phyloP scores from a whole-genome alignment of 1,140 invertebrate species.

The Archegozetes longisetosus region DNA sequence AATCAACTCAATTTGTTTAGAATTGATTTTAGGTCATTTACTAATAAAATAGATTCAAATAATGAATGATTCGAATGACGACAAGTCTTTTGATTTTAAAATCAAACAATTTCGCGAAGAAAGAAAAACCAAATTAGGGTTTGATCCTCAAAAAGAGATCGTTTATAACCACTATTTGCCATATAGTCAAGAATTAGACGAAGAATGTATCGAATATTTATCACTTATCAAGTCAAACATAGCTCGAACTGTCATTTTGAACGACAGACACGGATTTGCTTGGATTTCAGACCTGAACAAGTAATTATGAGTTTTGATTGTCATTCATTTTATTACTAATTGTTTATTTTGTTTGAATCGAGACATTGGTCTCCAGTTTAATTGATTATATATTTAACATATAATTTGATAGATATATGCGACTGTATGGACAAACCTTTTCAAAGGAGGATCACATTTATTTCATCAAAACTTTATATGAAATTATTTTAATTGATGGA shows the following conservation, averaged over 20 bases:
- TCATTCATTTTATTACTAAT: neutral
- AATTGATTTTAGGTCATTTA: too few relatives aligned
- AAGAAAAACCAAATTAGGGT: neutral
- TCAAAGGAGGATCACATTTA: constrained; percentile 73
- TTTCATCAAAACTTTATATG: constrained; percentile 67
- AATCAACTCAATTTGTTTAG: too few relatives aligned
- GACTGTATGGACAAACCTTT: constrained; percentile 68
- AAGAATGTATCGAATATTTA: constrained; percentile 7
- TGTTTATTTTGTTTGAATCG: neutral
- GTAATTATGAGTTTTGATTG: neutral
- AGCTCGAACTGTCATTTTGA: neutral
- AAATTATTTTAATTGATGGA: constrained; percentile 54
- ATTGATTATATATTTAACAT: too few relatives aligned
- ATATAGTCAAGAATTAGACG: neutral
- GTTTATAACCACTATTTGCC: neutral
- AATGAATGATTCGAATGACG: too few relatives aligned
- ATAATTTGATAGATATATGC: constrained; percentile 44
- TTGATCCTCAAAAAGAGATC: neutral
- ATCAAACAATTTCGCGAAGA: too few relatives aligned
- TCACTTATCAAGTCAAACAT: constrained; percentile 9
- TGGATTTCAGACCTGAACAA: constrained; percentile 3
- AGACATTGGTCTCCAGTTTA: too few relatives aligned
- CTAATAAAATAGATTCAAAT: too few relatives aligned
- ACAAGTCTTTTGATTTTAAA: too few relatives aligned
- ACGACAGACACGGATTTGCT: neutral